Evolutionary conservation across 2,113 vertebrate genomes (phyloP), one percentile per base, ranked within the genome.

Genomic region (Speoplatyrhinus poulsoni): DNA sequence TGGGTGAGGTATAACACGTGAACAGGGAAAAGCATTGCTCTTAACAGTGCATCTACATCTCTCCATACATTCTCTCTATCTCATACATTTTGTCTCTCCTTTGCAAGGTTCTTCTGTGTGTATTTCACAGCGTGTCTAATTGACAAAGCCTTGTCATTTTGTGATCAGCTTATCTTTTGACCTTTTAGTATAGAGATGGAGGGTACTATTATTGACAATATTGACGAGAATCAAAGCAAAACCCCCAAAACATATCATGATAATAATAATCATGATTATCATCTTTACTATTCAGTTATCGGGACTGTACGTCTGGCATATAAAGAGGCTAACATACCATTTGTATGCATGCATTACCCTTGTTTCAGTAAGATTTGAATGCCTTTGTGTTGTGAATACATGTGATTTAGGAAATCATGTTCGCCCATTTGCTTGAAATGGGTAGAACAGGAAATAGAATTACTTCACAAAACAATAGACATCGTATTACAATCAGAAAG

Each of bases 1-100:
- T 84, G 89, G 89, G 85, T 87, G 88, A 90, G 87, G 89, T 87
- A 88, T 92, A 88, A 93, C 91, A 90, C 85, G 89, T 91, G 88
- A 89, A 92, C 89, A 90, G 85, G 80, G 80, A 88, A 87, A 79
- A 83, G 81, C 86, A 15, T 71, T 83, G 85, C 87, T 88, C 79
- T 89, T 78, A 81, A 81, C 80, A 60, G 70, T 56, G 69, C 80
- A 87, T 90, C 81, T 61, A 80, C 85, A 82, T 69, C 73, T 53
- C 65, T 81, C 79, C 68, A 68, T 83, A 79, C 77, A 75, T 82
- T 86, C 68, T 84, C 76, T 76, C 74, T 69, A 70, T 12, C 1
- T 61, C n/a, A 72, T 54, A 69, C 54, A 52, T 65, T 19, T 33
- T 49, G 63, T 46, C 32, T 53, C 70, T 60, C 26, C 13, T 19